Evolutionary conservation across 53 echinoderm and acorn worm genomes (phyloP).

Genomic region (Holothuria leucospilota): DNA sequence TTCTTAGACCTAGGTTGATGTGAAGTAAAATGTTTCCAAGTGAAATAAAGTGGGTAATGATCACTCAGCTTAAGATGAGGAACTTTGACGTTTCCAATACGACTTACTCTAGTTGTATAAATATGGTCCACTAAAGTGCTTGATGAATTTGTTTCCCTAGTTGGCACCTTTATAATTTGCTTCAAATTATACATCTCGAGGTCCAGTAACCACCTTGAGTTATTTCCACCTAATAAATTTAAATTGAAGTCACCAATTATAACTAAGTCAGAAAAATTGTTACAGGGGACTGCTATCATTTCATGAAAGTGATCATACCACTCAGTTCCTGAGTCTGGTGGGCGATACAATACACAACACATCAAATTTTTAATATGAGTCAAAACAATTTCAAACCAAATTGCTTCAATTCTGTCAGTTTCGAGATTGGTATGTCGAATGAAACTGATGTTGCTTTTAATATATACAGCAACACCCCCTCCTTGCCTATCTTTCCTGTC

Average conservation of each 20-base stretch:
- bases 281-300: not conserved
- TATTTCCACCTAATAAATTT: not conserved
- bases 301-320: conserved; percentile 4
- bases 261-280: not conserved
- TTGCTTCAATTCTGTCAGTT: not conserved
- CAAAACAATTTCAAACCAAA: not conserved
- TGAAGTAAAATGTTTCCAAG: no score
- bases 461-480: not conserved
- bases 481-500: not conserved
- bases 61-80: not conserved
- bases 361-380: not conserved
- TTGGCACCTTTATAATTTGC: conserved; percentile 1
- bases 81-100: not conserved
- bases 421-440: not conserved
- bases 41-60: not conserved
- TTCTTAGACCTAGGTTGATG: not conserved
- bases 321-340: not conserved
- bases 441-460: not conserved
- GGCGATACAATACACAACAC: not conserved
- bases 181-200: not conserved
- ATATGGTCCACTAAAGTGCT: not conserved
- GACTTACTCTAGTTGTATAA: not conserved
- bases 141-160: conserved; percentile 1
- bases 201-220: not conserved
- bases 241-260: not conserved